Evolutionary conservation across 2,113 vertebrate species (phyloP).

Genomic region (Mirza zaza): DNA sequence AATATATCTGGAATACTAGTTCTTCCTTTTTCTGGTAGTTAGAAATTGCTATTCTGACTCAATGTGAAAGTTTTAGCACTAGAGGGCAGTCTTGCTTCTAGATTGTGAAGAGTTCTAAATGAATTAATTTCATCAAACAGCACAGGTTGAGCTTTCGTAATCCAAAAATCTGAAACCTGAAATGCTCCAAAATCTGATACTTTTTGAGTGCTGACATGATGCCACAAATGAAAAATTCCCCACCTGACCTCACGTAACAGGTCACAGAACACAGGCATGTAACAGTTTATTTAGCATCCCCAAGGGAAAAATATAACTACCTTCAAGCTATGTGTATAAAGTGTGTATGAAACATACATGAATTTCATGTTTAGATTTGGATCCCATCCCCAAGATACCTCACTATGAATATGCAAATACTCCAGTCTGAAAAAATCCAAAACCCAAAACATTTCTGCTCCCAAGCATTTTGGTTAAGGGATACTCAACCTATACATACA

Average conservation of each 20-base stretch:
- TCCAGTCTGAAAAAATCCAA: background rate
- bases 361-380: background rate
- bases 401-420: background rate
- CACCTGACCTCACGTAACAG: background rate
- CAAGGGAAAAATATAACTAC: background rate
- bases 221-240: background rate
- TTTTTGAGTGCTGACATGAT: background rate
- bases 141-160: background rate
- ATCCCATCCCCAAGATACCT: background rate
- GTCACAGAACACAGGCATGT: background rate
- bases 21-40: background rate
- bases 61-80: slow-evolving; percentile 33
- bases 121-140: background rate
- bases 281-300: background rate
- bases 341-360: background rate
- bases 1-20: background rate
- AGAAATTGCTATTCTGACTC: background rate
- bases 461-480: background rate
- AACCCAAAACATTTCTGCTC: background rate
- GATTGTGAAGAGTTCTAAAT: background rate
- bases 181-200: background rate
- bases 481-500: background rate
- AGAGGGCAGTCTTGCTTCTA: slow-evolving; percentile 72
- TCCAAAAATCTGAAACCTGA: background rate
- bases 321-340: background rate